Conservation (phyloP, 1,140 invertebrate genomes). For the Hydropsyche tenuis region DNA sequence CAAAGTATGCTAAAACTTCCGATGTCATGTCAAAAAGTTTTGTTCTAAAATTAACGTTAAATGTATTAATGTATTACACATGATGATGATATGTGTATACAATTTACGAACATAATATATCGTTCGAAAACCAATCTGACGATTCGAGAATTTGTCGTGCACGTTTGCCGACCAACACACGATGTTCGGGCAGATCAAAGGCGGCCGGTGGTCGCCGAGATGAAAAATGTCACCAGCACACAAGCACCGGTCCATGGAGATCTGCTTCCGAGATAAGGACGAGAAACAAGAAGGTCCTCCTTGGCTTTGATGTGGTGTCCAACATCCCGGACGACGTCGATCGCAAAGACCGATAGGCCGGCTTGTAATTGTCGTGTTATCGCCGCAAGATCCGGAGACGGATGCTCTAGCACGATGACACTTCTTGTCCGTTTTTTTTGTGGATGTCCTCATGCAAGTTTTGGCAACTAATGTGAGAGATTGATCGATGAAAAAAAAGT, state of each 20-base stretch:
- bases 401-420: background rate
- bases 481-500: too few relatives aligned
- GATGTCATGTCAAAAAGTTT: too few relatives aligned
- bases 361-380: conserved; percentile 15
- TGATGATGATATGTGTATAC: background rate
- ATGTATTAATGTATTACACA: too few relatives aligned
- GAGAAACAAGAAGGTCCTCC: conserved; percentile 13
- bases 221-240: conserved; percentile 35
- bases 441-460: too few relatives aligned
- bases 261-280: conserved; percentile 1
- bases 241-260: conserved; percentile 8
- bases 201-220: conserved; percentile 27
- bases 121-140: background rate
- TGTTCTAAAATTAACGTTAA: too few relatives aligned
- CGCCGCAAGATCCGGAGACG: background rate
- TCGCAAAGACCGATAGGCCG: background rate
- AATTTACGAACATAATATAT: background rate
- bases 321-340: background rate
- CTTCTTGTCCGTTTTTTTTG: too few relatives aligned
- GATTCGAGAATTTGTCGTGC: conserved; percentile 12
- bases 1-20: too few relatives aligned
- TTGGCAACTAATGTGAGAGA: too few relatives aligned
- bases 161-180: background rate
- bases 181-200: conserved; percentile 30
- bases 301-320: conserved; percentile 4